Base-by-base conservation (phyloP, 2,797 vertebrate genomes). In the Bufotes viridis region DNA sequence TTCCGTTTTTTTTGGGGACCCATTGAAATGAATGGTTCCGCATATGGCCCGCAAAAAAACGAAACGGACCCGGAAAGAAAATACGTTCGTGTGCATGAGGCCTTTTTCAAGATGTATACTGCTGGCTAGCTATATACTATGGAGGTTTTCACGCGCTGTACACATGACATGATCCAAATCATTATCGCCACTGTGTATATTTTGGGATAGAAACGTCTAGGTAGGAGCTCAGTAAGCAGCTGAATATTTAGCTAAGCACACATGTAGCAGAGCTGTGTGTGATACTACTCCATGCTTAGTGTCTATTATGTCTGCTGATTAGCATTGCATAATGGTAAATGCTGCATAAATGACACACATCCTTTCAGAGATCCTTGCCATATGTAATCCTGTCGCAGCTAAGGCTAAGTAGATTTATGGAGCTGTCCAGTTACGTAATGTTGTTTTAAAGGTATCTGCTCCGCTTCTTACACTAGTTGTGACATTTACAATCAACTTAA, bases 381-480 rank as follows among this genome's bases (percentile, higher is more conserved):
- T 87, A 61, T 76, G 42, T 89, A 89, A 89, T 89, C 87, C 74
- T 74, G 49, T 82, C 85, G 51, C 58, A 13, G 24, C 20, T 82
- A 76, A 82, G 42, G 14, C 72, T 75, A 69, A 58, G 69, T 29
- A 74, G 87, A 72, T 85, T 88, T 80, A 85, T 67, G 57, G 58
- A 85, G 65, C 76, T 85, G 82, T 74, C 22, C 55, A 22, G 60
- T 89, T 81, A 85, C 15, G 70, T 82, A 85, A 82, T 78, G 29
- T 22, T 24, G 57, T 6, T 61, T n/a, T 65, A 29, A 8, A 84
- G 53, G 82, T 70, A 80, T 63, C 57, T 81, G 78, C 42, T 57
- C 60, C 67, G 57, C 58, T 51, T 76, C 24, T 49, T 82, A 67
- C 61, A 67, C 34, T 67, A 61, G 85, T 22, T n/a, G n/a, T 24